Percentiles rank a stretch among this genome's conserved stretches.
phyloP scores from a whole-genome alignment of 2,113 vertebrate genomes.

The Phalacrocorax aristotelis region DNA sequence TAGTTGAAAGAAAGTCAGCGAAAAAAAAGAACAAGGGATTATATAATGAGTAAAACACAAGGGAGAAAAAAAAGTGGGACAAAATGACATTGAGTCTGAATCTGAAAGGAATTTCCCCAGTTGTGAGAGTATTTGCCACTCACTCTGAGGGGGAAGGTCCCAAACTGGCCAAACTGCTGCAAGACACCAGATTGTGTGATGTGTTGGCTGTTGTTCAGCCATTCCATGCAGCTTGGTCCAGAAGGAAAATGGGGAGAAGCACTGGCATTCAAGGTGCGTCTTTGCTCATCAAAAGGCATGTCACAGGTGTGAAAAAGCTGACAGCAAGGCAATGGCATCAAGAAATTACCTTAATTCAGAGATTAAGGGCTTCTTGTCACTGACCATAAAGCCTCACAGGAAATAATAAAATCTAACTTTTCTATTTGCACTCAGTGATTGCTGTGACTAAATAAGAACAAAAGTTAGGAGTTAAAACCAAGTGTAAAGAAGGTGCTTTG shows the following conservation, averaged over 20 bases:
- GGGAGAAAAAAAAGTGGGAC: neutral
- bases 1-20: neutral
- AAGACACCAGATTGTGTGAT: fast-evolving
- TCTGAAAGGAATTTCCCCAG: neutral
- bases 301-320: neutral
- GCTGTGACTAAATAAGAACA: neutral
- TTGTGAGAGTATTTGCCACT: neutral
- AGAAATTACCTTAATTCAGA: neutral
- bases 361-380: neutral
- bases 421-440: neutral
- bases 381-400: neutral
- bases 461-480: neutral
- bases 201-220: fast-evolving
- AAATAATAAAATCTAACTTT: neutral
- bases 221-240: neutral
- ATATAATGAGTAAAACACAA: neutral
- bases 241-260: neutral
- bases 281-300: neutral
- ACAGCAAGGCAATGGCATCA: neutral
- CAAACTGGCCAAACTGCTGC: neutral
- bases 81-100: neutral
- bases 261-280: neutral
- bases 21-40: neutral
- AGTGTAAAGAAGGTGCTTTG: neutral
- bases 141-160: neutral